These are phyloP conservation scores for Drosophila pseudotakahashii DNA, from an alignment of 2,888 invertebrate species.

Conservation along the genomic window DNA sequence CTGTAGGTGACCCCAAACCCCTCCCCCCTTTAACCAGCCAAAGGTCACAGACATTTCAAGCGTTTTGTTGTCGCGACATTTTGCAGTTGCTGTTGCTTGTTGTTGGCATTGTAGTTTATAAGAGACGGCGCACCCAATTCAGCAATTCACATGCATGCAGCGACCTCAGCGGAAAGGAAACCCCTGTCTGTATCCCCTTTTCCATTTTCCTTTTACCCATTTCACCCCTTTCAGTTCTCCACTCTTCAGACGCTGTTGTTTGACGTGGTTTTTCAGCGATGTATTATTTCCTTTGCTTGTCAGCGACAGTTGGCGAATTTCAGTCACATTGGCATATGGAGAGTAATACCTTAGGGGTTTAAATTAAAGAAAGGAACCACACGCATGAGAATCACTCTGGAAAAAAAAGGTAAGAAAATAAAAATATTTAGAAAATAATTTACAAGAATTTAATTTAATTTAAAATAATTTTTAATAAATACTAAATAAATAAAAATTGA, in stretches of 20 bases:
- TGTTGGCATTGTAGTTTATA: slow-evolving; percentile 40
- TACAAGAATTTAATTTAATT: too few species aligned
- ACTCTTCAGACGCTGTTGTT: slow-evolving; percentile 18
- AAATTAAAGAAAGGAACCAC: neutral
- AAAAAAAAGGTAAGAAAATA: too few species aligned
- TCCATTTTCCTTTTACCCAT: neutral
- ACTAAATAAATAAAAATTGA: too few species aligned
- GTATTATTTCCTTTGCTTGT: slow-evolving; percentile 41
- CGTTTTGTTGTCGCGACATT: slow-evolving; percentile 67
- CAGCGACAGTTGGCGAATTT: slow-evolving; percentile 57
- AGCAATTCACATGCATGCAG: slow-evolving; percentile 54
- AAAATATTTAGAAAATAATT: too few species aligned
- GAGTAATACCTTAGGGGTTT: slow-evolving; percentile 20
- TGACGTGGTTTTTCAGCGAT: slow-evolving; percentile 14
- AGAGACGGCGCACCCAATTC: slow-evolving; percentile 47
- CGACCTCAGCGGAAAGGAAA: slow-evolving; percentile 52
- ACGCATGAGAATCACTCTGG: neutral
- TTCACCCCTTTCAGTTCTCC: slow-evolving; percentile 5
- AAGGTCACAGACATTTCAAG: slow-evolving; percentile 79
- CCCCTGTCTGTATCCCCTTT: slow-evolving; percentile 12
- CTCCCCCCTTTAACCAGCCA: neutral
- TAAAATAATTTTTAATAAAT: too few species aligned
- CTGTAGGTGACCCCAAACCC: neutral
- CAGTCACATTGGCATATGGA: slow-evolving; percentile 50
- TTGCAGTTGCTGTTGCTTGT: slow-evolving; percentile 39